A percentile compares a stretch with the other conserved stretches of the same genome.
phyloP scores from a whole-genome alignment of 2,113 vertebrate genomes.

The Mustela lutreola region DNA sequence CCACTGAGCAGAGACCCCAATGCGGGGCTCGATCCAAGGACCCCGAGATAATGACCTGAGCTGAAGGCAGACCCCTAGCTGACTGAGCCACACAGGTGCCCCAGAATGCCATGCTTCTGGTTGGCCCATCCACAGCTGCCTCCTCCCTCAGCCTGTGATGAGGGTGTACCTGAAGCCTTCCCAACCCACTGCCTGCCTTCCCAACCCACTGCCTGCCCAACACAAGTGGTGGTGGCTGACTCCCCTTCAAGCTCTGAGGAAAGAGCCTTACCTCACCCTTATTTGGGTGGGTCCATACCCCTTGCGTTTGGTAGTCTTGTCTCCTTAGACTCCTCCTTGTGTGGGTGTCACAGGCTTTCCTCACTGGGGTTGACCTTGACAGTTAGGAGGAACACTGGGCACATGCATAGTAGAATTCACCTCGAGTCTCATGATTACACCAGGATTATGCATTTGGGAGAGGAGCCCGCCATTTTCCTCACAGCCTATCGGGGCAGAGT shows the following conservation, averaged over 20 bases:
- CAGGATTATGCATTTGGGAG: not conserved
- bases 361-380: not conserved
- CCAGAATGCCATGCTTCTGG: not conserved
- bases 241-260: not conserved
- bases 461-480: not conserved
- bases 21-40: too few relatives aligned
- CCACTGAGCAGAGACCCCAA: too few relatives aligned
- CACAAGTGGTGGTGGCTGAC: not conserved
- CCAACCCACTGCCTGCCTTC: not conserved
- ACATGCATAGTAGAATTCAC: not conserved
- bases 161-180: not conserved
- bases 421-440: not conserved
- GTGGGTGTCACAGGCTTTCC: not conserved
- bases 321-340: not conserved
- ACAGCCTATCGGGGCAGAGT: not conserved
- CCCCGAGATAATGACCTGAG: too few relatives aligned
- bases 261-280: not conserved
- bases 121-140: not conserved
- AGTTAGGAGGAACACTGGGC: not conserved
- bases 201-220: too few relatives aligned
- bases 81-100: too few relatives aligned
- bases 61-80: too few relatives aligned
- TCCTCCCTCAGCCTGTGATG: not conserved
- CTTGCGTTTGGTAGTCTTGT: not conserved
- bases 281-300: not conserved